Base-by-base conservation (phyloP, 1,140 invertebrate species). In the Ridgeia piscesae region DNA sequence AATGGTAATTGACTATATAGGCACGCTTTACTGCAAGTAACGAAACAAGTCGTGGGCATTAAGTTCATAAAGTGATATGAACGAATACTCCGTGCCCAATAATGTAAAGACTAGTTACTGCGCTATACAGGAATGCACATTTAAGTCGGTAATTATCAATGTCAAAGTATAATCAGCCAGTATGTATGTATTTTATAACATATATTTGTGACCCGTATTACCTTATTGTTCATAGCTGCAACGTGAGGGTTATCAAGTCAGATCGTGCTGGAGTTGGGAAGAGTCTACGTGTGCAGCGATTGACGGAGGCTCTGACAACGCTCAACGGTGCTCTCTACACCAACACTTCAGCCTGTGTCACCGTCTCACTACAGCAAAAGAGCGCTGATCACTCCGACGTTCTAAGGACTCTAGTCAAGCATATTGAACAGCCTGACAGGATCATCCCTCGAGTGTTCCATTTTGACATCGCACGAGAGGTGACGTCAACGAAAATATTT, bases 241-340 rank as follows among this genome's bases (percentile, higher is more conserved):
- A 92, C 77, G 95, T 94, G 27, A 93, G 95, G 89, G 92, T 95
- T n/a, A 93, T 95, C 1, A 94, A 94, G 92, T 95, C 95, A 0
- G 92, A 93, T 89, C 93, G 94, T 91, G 94, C 95, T n/a, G 95
- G 95, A 42, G 94, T 94, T 50, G 95, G 95, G 1, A 95, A 95
- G 92, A 94, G 94, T n/a, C 93, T 95, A 89, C 94, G 94, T 92
- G 94, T 94, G 42, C 93, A 93, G 33, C 93, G 95, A 35, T 90
- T 93, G 58, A 92, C 92, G n/a, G 91, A 93, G 91, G 89, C 93
- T 35, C 91, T 94, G 33, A 35, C 33, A 90, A 33, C 17, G 33
- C 33, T 90, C 6, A 77, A 77, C 27, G 58, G 58, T 77, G 17
- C 58, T 42, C 34, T 34, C 89, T 90, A 90, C 89, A 4, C 17